phyloP scores from a whole-genome alignment of 1,140 invertebrate genomes.

The Hypothenemus hampei region DNA sequence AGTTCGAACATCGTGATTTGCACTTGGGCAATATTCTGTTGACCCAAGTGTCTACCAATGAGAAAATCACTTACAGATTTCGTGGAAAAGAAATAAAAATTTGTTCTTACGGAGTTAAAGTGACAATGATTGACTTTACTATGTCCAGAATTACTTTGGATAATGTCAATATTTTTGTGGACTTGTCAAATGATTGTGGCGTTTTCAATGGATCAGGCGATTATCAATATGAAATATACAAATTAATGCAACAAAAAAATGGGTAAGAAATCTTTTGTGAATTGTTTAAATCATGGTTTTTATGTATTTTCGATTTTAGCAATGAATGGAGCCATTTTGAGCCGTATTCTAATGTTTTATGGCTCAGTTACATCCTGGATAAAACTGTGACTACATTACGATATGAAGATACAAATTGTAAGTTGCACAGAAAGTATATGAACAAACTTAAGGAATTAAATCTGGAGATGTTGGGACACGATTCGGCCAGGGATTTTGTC shows the following conservation, averaged over 20 bases:
- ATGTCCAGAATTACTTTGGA: constrained; percentile 71
- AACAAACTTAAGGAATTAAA: constrained; percentile 31
- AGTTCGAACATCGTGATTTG: constrained; percentile 92
- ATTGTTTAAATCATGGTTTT: background rate
- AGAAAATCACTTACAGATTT: constrained; percentile 19
- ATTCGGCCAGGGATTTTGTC: constrained; percentile 35
- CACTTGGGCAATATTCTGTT: constrained; percentile 87
- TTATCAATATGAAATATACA: constrained; percentile 92
- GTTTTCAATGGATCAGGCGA: constrained; percentile 79
- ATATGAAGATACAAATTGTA: constrained; percentile 33
- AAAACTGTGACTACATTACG: constrained; percentile 59
- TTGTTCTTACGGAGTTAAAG: constrained; percentile 51
- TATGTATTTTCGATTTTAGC: constrained; percentile 53
- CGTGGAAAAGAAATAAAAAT: constrained; percentile 48
- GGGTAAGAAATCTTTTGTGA: constrained; percentile 54
- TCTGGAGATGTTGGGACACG: constrained; percentile 32
- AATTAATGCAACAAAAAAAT: constrained; percentile 70
- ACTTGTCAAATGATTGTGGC: constrained; percentile 71
- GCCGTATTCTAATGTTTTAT: constrained; percentile 82
- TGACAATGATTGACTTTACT: constrained; percentile 91
- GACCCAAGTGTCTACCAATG: constrained; percentile 13
- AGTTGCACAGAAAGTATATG: constrained; percentile 34
- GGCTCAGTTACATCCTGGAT: constrained; percentile 80
- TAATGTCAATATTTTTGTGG: constrained; percentile 67
- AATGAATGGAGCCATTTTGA: constrained; percentile 77